Percentiles rank a stretch among this genome's conserved stretches.
phyloP scores from a whole-genome alignment of 2,888 invertebrate species.

The Rapana venosa region DNA sequence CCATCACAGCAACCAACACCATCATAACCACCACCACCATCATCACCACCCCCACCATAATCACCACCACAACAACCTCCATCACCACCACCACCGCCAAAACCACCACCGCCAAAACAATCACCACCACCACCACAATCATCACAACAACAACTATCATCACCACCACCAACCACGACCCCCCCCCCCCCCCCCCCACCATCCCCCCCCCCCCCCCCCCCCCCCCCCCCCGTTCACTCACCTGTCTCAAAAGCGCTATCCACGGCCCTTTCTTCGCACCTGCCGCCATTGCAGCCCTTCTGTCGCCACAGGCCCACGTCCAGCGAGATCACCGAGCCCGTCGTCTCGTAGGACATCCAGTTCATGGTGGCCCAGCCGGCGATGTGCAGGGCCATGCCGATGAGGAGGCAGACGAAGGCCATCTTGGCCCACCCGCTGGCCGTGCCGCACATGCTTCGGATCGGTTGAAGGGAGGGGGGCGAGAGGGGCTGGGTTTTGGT shows the following conservation, averaged over 20 bases:
- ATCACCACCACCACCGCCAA: not conserved
- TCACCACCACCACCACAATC: not conserved
- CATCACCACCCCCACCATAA: not conserved
- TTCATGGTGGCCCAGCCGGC: constrained; percentile 61
- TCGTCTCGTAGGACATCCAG: constrained; percentile 61
- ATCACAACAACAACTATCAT: not conserved
- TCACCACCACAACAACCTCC: not conserved
- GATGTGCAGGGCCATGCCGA: constrained; percentile 57
- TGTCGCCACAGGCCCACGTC: constrained; percentile 60
- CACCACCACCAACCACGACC: not conserved
- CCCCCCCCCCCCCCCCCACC: too few species aligned
- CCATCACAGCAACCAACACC: not conserved
- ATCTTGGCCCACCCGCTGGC: constrained; percentile 62
- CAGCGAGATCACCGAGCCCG: constrained; percentile 49
- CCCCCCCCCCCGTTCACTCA: not conserved
- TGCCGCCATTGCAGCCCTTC: constrained; percentile 51
- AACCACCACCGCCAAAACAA: not conserved
- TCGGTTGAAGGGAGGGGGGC: not conserved
- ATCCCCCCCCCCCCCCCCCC: too few species aligned
- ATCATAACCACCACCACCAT: too few species aligned
- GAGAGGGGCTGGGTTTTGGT: not conserved
- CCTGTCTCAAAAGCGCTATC: constrained; percentile 24
- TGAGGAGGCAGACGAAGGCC: constrained; percentile 54
- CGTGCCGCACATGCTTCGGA: constrained; percentile 51
- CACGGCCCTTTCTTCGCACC: constrained; percentile 36